Evolutionary conservation across 1,140 invertebrate genomes (phyloP).

Genomic region (Trissolcus basalis): DNA sequence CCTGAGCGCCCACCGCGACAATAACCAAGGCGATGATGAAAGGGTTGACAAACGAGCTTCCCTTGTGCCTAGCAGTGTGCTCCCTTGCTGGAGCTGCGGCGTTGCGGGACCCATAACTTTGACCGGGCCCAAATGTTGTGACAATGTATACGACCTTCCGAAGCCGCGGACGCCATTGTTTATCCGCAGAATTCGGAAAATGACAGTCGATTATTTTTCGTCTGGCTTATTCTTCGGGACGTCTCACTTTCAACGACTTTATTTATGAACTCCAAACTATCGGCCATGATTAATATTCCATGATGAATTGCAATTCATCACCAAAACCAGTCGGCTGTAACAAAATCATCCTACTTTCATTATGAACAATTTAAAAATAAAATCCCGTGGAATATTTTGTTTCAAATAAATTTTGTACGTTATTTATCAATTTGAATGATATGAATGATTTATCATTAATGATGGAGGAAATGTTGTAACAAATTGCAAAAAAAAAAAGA

Average conservation of each 20-base stretch:
- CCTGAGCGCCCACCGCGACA: slow-evolving; percentile 48
- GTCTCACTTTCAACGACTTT: slow-evolving; percentile 27
- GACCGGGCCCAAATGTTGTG: slow-evolving; percentile 67
- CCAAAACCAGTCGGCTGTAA: background rate
- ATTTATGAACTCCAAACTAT: slow-evolving; percentile 20
- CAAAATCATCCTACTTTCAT: background rate
- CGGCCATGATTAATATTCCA: slow-evolving; percentile 26
- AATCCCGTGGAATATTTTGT: too few relatives aligned
- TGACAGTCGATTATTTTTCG: slow-evolving; percentile 41
- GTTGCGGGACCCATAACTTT: slow-evolving; percentile 63
- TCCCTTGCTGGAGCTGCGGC: slow-evolving; percentile 31
- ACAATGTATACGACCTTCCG: slow-evolving; percentile 53
- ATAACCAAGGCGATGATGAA: slow-evolving; percentile 51
- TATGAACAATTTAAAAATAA: too few relatives aligned
- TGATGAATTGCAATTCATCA: background rate
- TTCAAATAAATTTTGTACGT: too few relatives aligned
- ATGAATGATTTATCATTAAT: too few relatives aligned
- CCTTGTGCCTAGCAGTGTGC: slow-evolving; percentile 17
- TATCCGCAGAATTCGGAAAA: slow-evolving; percentile 55
- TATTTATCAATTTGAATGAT: too few relatives aligned
- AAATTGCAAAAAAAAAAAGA: too few relatives aligned
- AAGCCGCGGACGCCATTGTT: slow-evolving; percentile 39
- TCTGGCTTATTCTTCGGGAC: slow-evolving; percentile 34
- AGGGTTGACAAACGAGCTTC: slow-evolving; percentile 55
- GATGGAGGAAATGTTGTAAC: too few relatives aligned